Conservation (phyloP, 2,888 invertebrate genomes). For the Rutpela maculata region DNA sequence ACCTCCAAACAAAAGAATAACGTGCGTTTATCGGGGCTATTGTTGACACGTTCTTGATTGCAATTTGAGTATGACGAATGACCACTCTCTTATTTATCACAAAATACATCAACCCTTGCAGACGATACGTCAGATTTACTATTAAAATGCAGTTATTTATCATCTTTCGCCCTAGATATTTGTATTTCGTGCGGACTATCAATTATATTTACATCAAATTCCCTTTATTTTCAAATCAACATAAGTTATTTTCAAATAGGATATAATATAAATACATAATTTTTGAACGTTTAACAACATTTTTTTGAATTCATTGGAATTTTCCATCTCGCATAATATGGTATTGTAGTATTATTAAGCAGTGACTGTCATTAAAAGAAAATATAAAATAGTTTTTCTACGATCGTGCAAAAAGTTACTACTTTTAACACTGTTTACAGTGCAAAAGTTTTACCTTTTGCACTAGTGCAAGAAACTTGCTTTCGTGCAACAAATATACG, state of each 20-base stretch:
- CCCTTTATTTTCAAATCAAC: constrained; percentile 19
- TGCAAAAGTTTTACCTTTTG: too few relatives aligned
- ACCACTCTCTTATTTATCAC: constrained; percentile 65
- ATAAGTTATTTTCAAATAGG: background rate
- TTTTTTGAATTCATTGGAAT: background rate
- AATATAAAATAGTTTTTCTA: too few relatives aligned
- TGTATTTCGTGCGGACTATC: constrained; percentile 43
- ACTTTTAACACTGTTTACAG: too few relatives aligned
- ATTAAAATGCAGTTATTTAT: constrained; percentile 62
- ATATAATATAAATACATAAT: background rate
- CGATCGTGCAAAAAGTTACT: too few relatives aligned
- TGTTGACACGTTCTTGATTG: constrained; percentile 70
- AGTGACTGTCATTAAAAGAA: too few relatives aligned
- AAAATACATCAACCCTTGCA: constrained; percentile 63
- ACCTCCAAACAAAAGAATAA: constrained; percentile 44
- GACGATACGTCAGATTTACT: constrained; percentile 62
- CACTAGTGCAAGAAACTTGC: too few relatives aligned
- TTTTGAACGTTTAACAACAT: background rate
- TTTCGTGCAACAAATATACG: too few relatives aligned
- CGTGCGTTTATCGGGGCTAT: constrained; percentile 60
- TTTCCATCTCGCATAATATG: too few relatives aligned
- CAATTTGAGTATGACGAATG: constrained; percentile 73
- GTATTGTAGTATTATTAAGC: too few relatives aligned
- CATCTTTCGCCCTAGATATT: constrained; percentile 48
- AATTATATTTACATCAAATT: constrained; percentile 45